These are phyloP conservation scores for Pelvicachromis taeniatus DNA, from an alignment of 2,113 vertebrate genomes.

Conservation along the genomic window DNA sequence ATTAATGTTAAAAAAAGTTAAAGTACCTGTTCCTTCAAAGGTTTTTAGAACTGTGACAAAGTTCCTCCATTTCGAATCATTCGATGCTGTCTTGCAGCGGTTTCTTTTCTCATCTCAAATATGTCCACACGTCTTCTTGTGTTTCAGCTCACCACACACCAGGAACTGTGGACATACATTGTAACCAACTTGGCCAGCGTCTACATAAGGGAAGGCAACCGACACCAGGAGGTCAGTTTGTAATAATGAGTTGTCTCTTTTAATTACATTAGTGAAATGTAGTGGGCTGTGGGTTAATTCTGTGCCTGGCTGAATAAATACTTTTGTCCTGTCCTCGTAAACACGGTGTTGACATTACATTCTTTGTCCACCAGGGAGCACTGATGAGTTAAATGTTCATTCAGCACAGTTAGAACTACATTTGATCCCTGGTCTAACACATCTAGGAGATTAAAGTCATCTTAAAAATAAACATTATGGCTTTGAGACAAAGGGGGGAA, in stretches of 20 bases:
- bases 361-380: constrained; percentile 23
- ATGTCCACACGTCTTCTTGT: background rate
- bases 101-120: background rate
- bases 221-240: constrained; percentile 91
- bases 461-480: background rate
- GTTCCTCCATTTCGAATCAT: background rate
- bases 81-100: background rate
- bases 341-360: background rate
- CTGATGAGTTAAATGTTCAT: background rate
- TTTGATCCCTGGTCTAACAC: background rate
- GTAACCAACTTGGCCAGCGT: constrained; percentile 98
- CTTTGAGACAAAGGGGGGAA: background rate
- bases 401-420: background rate
- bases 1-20: background rate
- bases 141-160: constrained; percentile 91
- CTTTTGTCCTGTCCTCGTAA: background rate
- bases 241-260: background rate
- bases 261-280: background rate
- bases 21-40: background rate
- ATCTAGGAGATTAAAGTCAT: background rate
- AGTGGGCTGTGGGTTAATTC: background rate
- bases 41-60: background rate
- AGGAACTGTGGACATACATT: constrained; percentile 97
- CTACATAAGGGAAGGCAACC: constrained; percentile 96
- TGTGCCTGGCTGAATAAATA: background rate